Percentiles rank a stretch among this genome's conserved stretches.
phyloP scores from a whole-genome alignment of 2,113 vertebrate species.

The Setophaga kirtlandii region DNA sequence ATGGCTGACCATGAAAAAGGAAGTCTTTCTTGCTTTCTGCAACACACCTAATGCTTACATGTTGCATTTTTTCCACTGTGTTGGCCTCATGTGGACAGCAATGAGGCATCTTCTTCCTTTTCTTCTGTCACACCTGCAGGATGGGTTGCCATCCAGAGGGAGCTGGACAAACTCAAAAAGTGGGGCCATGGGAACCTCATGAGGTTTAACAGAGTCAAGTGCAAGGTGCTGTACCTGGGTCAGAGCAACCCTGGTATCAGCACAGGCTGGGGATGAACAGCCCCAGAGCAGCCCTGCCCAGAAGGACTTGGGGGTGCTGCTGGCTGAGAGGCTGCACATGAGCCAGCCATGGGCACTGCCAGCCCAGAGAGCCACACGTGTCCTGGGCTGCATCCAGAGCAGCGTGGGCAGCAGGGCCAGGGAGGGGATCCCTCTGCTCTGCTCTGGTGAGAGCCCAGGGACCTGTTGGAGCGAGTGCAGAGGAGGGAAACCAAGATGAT shows the following conservation, averaged over 20 bases:
- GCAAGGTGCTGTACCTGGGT: neutral
- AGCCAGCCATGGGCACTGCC: fast-evolving
- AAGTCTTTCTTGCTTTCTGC: constrained; percentile 1
- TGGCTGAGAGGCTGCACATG: neutral
- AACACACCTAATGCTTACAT: neutral
- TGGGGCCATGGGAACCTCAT: neutral
- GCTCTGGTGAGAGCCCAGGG: neutral
- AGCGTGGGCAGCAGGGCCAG: fast-evolving
- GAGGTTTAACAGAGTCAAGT: neutral
- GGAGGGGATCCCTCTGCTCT: neutral
- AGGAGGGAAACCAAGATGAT: neutral
- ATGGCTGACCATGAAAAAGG: neutral
- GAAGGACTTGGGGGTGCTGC: neutral
- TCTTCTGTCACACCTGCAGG: neutral
- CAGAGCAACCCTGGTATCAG: neutral
- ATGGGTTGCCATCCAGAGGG: neutral
- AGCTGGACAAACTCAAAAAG: neutral
- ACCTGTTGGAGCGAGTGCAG: neutral
- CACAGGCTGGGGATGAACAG: neutral
- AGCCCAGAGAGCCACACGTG: fast-evolving
- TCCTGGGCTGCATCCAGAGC: neutral
- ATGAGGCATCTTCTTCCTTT: neutral
- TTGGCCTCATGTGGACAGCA: neutral
- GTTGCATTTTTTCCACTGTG: neutral
- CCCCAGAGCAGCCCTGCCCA: neutral